Evolutionary conservation across 2,888 invertebrate species (phyloP), one percentile per base, ranked within the genome.

Genomic region (Catocala nupta): DNA sequence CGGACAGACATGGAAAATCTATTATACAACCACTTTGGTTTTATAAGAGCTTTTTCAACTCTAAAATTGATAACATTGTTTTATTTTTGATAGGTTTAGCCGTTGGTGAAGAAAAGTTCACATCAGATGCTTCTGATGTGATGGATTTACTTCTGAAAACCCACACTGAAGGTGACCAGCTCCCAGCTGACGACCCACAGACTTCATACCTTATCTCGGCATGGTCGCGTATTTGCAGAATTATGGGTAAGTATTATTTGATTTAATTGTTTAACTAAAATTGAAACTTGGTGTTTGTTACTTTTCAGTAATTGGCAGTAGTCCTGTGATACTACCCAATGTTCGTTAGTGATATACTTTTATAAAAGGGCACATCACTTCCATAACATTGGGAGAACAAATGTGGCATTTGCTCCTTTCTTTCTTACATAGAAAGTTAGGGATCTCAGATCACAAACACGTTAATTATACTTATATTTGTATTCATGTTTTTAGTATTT

Each of bases 171-270:
- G 97, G 96, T 71, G 96, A 96, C 25, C 96, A 97, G 80, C 90
- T 99, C 71, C 97, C 98, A 0, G 98, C 98, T 68, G 99, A 99
- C 85, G 99, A 99, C 92, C 99, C 99, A 1, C 99, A 99, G 92
- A 97, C 99, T 33, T 98, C 98, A 10, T 99, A 99, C 92, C 96
- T 99, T 89, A 99, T 99, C 76, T 98, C 99, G 0, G 99, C 99
- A 0, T 99, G 99, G 99, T 99, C 99, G 0, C 96, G 99, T 74
- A 99, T 99, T 91, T 99, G 99, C 93, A 99, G 99, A 91, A 97
- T 99, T 80, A 95, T 99, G 89, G 94, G 94, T 94, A 81, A 72
- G 70, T 11, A 11, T 34, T 34, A 34, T 36, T 16, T 16, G 16
- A 16, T 16, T 3, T 25, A 25, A 25, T 25, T 25, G 4, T 3